A percentile compares a stretch with the other conserved stretches of the same genome.
Evolutionary conservation across 2,113 vertebrate species (phyloP).

Genomic region (Chaenogobius annularis): DNA sequence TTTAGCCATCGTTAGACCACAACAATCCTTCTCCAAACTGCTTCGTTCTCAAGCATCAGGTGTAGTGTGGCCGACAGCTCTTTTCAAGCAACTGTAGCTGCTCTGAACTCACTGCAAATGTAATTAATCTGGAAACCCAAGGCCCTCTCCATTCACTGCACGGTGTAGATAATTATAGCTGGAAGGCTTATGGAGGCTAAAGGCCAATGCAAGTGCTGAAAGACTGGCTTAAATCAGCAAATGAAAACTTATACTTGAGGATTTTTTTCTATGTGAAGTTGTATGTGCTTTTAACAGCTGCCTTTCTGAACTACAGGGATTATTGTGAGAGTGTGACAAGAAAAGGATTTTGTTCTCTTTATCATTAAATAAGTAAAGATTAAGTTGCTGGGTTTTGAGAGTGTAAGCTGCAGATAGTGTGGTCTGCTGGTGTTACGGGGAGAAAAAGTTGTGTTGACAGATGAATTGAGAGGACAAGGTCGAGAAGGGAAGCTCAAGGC

Average conservation of each 20-base stretch:
- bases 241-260: constrained; percentile 41
- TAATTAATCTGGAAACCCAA: constrained; percentile 69
- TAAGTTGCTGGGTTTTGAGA: background rate
- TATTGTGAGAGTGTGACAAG: background rate
- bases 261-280: constrained; percentile 25
- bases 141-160: constrained; percentile 50
- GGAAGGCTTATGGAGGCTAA: constrained; percentile 39
- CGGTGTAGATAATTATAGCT: constrained; percentile 60
- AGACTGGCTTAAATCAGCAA: constrained; percentile 47
- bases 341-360: background rate
- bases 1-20: constrained; percentile 9
- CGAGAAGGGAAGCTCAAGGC: constrained; percentile 50
- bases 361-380: constrained; percentile 2
- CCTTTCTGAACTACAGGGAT: background rate
- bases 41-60: constrained; percentile 39
- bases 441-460: constrained; percentile 41
- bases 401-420: background rate
- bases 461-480: constrained; percentile 44
- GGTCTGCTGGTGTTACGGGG: constrained; percentile 7
- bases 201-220: constrained; percentile 54
- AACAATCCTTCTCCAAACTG: constrained; percentile 5
- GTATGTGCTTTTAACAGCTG: constrained; percentile 27
- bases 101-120: constrained; percentile 54
- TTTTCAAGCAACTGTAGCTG: constrained; percentile 55
- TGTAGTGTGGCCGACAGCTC: constrained; percentile 63